phyloP scores from a whole-genome alignment of 2,797 vertebrate species.

The Alosa sapidissima region DNA sequence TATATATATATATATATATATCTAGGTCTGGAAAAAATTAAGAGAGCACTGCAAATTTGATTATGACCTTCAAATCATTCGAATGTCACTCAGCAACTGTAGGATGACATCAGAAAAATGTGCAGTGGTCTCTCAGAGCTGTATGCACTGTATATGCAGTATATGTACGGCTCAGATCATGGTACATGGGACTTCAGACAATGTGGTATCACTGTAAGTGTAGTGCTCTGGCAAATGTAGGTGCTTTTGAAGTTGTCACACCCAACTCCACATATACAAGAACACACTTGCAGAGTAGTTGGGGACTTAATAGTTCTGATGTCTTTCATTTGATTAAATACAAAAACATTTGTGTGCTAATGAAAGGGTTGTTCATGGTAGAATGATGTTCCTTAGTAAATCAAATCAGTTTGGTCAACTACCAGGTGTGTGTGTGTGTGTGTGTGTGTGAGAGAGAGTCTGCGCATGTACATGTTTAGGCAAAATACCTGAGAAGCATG shows the following conservation, averaged over 20 bases:
- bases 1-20: background rate
- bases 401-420: conserved; percentile 33
- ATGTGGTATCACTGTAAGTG: background rate
- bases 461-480: background rate
- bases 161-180: too few relatives aligned
- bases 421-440: background rate
- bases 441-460: background rate
- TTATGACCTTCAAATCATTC: too few relatives aligned
- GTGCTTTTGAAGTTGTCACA: background rate
- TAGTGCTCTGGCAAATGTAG: background rate
- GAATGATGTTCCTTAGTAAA: background rate
- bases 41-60: too few relatives aligned
- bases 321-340: background rate
- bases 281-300: too few relatives aligned
- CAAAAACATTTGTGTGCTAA: background rate
- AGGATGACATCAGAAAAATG: too few relatives aligned
- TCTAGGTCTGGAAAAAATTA: too few relatives aligned
- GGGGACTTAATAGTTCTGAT: background rate
- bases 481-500: conserved; percentile 1
- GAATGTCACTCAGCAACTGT: too few relatives aligned
- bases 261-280: too few relatives aligned
- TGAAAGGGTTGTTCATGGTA: background rate
- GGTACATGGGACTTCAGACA: background rate
- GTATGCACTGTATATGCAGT: too few relatives aligned
- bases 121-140: too few relatives aligned